Conservation (phyloP, 1,140 invertebrate genomes). For the Thereuonema tuberculata region DNA sequence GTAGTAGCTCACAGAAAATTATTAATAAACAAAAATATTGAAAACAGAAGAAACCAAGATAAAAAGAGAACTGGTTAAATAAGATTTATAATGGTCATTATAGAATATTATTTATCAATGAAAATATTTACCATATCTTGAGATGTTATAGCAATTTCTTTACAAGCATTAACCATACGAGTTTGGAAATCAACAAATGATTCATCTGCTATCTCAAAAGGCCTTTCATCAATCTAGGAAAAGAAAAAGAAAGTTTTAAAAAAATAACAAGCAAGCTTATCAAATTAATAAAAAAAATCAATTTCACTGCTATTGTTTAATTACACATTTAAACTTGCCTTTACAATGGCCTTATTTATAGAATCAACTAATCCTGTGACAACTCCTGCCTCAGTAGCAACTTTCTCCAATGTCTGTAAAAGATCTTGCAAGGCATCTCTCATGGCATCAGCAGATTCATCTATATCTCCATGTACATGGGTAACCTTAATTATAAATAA, state of each 20-base stretch:
- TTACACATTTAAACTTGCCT: constrained; percentile 22
- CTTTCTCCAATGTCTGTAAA: constrained; percentile 59
- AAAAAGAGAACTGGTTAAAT: too few species aligned
- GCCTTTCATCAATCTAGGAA: constrained; percentile 29
- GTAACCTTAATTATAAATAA: constrained; percentile 39
- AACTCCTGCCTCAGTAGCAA: constrained; percentile 66
- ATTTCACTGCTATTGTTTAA: too few species aligned
- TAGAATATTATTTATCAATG: too few species aligned
- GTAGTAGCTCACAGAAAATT: too few species aligned
- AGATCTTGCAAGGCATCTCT: constrained; percentile 70
- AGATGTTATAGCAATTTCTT: constrained; percentile 82
- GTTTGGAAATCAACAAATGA: constrained; percentile 93
- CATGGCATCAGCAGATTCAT: constrained; percentile 62
- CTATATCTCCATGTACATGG: constrained; percentile 62
- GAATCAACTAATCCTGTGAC: constrained; percentile 73
- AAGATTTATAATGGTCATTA: too few species aligned
- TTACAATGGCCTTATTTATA: constrained; percentile 67
- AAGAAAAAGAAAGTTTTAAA: constrained; percentile 1
- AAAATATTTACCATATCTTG: constrained; percentile 97
- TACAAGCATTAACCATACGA: constrained; percentile 81
- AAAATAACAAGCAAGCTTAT: too few species aligned
- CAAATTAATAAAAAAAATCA: too few species aligned
- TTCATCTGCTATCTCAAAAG: constrained; percentile 20
- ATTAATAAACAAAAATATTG: too few species aligned
- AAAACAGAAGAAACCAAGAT: too few species aligned